Evolutionary conservation across 2,888 invertebrate species (phyloP), one percentile per base, ranked within the genome.

Genomic region (Rhingia rostrata): DNA sequence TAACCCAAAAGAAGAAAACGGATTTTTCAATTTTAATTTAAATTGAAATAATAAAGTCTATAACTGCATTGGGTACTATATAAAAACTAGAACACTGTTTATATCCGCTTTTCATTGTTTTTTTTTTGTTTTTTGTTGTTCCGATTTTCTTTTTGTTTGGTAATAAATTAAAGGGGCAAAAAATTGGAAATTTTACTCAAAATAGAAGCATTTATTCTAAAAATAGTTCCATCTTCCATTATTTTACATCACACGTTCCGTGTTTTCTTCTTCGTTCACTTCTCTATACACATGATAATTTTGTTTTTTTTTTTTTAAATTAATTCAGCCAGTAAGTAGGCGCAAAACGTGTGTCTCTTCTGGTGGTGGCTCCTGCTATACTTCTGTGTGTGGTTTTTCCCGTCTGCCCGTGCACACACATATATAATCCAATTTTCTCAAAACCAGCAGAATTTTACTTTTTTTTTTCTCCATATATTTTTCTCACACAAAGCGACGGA

Each of bases 201-300:
- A 84, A 84, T 84, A 84, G 84, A 79, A 80, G 69, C 79, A 45
- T 83, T 80, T 66, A 47, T 54, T 80, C 84, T 84, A 84, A 45
- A 80, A 80, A 84, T 84, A 84, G 80, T 75, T 70, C 49, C 47
- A 49, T 67, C 74, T 70, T 84, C 84, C 84, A 84, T 80, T 84
- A 84, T 84, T 84, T 80, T 84, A 84, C 80, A 84, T 84, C 84
- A 84, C 84, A 80, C 84, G 70, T 56, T 80, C 64, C 47, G 67
- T 33, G 51, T 69, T 79, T 37, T 47, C 67, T 80, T 49, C 39
- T 64, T 58, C 37, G 41, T 45, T 14, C 1, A 75, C 67, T 30
- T 49, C 30, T 54, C 77, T 66, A 49, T 61, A 82, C 78, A 83
- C 41, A 74, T 74, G 56, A 73, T 56, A 58, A 30, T 32, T 6